These are phyloP conservation scores for Xylota sylvarum DNA, from an alignment of 2,888 invertebrate genomes.

Conservation along the genomic window DNA sequence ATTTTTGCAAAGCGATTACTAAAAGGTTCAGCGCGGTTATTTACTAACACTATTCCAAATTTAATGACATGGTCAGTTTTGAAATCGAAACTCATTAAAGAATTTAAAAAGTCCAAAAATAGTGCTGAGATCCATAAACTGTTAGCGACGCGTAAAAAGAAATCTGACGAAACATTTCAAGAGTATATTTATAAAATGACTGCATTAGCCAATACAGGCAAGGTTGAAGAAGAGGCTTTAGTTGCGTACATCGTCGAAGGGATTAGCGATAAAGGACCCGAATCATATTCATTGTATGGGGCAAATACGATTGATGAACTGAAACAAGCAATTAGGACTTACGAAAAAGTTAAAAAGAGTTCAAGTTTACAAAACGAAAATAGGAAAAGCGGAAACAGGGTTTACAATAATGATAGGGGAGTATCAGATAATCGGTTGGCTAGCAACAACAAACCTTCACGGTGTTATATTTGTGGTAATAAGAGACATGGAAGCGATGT, in stretches of 20 bases:
- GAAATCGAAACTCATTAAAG: not conserved
- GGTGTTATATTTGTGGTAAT: conserved; percentile 39
- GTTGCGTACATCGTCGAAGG: conserved; percentile 80
- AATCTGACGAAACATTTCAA: not conserved
- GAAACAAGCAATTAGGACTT: conserved; percentile 14
- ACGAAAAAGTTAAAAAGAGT: conserved; percentile 28
- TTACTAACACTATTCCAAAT: not conserved
- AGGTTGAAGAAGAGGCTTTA: not conserved
- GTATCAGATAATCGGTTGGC: not conserved
- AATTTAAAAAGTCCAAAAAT: not conserved
- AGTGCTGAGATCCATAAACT: not conserved
- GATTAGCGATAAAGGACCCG: conserved; percentile 82
- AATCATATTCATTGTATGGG: conserved; percentile 28
- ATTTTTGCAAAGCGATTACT: conserved; percentile 2
- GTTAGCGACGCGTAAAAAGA: not conserved
- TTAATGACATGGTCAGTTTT: not conserved
- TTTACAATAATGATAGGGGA: not conserved
- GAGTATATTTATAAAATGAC: not conserved
- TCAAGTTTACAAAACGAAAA: not conserved
- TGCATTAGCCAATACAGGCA: not conserved
- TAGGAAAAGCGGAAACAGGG: not conserved
- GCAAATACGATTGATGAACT: conserved; percentile 20
- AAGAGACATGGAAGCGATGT: not conserved
- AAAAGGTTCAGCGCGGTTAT: not conserved
- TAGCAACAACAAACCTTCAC: not conserved